These are phyloP conservation scores for Trichonephila inaurata DNA, from an alignment of 1,140 invertebrate genomes.

Conservation along the genomic window DNA sequence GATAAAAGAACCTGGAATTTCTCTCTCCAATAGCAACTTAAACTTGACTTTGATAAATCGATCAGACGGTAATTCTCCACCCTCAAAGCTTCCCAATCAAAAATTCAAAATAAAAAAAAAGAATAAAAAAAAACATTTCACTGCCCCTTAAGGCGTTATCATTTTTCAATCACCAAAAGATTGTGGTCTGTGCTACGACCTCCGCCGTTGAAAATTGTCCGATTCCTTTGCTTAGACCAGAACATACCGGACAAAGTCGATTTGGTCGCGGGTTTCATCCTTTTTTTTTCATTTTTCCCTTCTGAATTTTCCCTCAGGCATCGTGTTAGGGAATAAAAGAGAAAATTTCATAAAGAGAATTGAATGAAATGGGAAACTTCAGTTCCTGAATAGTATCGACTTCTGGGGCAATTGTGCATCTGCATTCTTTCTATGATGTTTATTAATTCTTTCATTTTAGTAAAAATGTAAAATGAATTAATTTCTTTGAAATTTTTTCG, in stretches of 20 bases:
- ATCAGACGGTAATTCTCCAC: neutral
- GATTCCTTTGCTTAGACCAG: neutral
- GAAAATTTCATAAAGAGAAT: too few relatives aligned
- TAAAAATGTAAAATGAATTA: too few relatives aligned
- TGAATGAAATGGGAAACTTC: too few relatives aligned
- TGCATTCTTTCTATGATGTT: too few relatives aligned
- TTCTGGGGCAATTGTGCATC: too few relatives aligned
- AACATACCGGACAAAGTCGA: slow-evolving; percentile 14
- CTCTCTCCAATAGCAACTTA: slow-evolving; percentile 22
- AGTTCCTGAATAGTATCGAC: too few relatives aligned
- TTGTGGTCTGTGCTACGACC: slow-evolving; percentile 3
- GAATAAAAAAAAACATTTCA: neutral
- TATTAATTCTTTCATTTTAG: too few relatives aligned
- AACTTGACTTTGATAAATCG: slow-evolving; percentile 54
- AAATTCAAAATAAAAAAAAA: neutral
- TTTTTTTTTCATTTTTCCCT: neutral
- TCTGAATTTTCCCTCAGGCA: too few relatives aligned
- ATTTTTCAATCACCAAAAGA: slow-evolving; percentile 46
- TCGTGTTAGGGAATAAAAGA: too few relatives aligned
- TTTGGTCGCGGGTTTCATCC: neutral
- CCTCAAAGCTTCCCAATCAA: neutral
- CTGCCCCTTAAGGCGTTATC: neutral
- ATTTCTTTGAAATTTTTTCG: too few relatives aligned
- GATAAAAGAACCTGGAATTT: slow-evolving; percentile 1
- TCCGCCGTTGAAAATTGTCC: neutral